phyloP scores from a whole-genome alignment of 2,797 vertebrate species.

The Macrochelys suwanniensis region DNA sequence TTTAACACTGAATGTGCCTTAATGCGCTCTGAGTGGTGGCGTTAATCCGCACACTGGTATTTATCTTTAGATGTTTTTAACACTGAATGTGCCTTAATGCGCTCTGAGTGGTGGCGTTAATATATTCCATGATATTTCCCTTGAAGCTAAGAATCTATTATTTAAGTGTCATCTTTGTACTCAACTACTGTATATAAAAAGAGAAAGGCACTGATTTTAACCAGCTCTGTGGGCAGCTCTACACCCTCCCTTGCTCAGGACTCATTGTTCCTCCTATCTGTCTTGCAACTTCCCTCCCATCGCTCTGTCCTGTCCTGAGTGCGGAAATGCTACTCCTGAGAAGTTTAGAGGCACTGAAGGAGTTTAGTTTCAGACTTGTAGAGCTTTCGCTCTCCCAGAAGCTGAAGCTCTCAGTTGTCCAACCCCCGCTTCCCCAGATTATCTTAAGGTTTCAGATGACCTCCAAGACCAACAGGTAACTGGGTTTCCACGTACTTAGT shows the following conservation, averaged over 20 bases:
- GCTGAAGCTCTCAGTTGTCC: neutral
- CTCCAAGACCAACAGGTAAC: slow-evolving; percentile 14
- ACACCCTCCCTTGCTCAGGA: neutral
- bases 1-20: neutral
- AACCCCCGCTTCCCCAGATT: slow-evolving; percentile 6
- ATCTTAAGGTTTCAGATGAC: slow-evolving; percentile 21
- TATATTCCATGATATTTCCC: neutral
- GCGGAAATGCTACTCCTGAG: neutral
- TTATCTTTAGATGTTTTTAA: neutral
- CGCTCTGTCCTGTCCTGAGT: neutral
- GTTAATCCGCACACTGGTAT: neutral
- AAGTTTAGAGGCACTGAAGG: slow-evolving; percentile 43
- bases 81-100: neutral
- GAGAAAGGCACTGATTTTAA: neutral
- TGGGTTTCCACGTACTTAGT: neutral
- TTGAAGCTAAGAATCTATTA: neutral
- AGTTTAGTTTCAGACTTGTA: slow-evolving; percentile 48
- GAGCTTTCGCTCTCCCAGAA: neutral
- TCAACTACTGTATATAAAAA: neutral
- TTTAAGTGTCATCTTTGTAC: neutral
- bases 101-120: neutral
- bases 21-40: neutral
- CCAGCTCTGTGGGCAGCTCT: neutral
- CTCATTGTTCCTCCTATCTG: neutral
- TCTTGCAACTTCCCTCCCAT: slow-evolving; percentile 26